Conservation (phyloP, 1,140 invertebrate species). For the Zaprionus ghesquierei region DNA sequence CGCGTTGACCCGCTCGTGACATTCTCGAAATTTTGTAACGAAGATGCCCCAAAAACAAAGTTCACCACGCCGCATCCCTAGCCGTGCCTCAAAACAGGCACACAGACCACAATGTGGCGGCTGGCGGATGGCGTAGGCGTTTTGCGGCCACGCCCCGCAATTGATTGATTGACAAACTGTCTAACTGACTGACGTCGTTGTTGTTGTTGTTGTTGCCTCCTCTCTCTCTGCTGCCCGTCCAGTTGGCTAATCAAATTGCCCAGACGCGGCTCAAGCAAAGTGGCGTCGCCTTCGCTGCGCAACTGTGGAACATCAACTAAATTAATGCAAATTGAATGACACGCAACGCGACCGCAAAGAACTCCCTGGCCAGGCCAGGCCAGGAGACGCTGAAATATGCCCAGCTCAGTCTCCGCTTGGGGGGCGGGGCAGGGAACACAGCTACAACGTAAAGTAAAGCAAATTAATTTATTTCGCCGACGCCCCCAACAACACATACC, state of each 20-base stretch:
- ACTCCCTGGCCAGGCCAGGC: conserved; percentile 24
- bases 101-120: too few relatives aligned
- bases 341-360: conserved; percentile 65
- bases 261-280: conserved; percentile 29
- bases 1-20: conserved; percentile 45
- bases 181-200: conserved; percentile 28
- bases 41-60: conserved; percentile 12
- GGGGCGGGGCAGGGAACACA: not conserved
- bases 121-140: conserved; percentile 8
- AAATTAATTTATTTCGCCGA: conserved; percentile 64
- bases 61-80: not conserved
- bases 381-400: not conserved
- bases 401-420: not conserved
- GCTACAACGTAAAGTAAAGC: conserved; percentile 34
- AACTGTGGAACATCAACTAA: conserved; percentile 62
- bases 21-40: conserved; percentile 17
- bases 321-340: conserved; percentile 78
- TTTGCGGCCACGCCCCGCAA: conserved; percentile 16
- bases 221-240: not conserved
- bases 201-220: not conserved
- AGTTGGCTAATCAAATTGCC: conserved; percentile 66
- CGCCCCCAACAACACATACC: conserved; percentile 1
- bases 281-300: conserved; percentile 24
- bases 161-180: conserved; percentile 62
- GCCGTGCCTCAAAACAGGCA: not conserved